Conservation (phyloP, 2,888 invertebrate genomes). For the Therioaphis trifolii region DNA sequence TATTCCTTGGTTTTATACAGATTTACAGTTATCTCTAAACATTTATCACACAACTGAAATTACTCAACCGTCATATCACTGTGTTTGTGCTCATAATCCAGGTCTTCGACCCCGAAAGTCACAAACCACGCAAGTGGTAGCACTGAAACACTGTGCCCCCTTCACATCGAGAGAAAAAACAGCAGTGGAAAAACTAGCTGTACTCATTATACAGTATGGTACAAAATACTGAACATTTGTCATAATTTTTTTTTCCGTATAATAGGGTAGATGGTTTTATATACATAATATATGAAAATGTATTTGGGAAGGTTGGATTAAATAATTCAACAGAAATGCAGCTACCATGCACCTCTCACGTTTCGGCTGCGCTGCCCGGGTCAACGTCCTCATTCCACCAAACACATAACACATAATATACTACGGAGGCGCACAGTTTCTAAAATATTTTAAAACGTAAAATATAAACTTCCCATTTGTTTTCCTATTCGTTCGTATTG, state of each 20-base stretch:
- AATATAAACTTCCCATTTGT: constrained; percentile 25
- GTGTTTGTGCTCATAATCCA: constrained; percentile 59
- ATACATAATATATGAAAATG: not conserved
- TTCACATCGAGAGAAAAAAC: constrained; percentile 51
- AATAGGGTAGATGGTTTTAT: constrained; percentile 28
- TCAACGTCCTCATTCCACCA: constrained; percentile 63
- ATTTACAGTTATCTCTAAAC: constrained; percentile 60
- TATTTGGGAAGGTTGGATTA: not conserved
- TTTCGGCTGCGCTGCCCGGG: constrained; percentile 55
- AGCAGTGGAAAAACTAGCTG: constrained; percentile 44
- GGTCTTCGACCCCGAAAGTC: constrained; percentile 63
- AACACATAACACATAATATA: constrained; percentile 48
- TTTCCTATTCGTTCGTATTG: not conserved
- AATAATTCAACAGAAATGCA: constrained; percentile 50
- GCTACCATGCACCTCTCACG: constrained; percentile 53
- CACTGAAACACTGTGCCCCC: constrained; percentile 59
- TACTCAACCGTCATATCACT: constrained; percentile 62
- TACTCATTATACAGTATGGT: constrained; percentile 49
- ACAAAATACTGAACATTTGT: constrained; percentile 18
- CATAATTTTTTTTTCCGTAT: not conserved
- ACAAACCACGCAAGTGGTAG: constrained; percentile 62
- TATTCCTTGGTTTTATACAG: constrained; percentile 48
- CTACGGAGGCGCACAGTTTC: constrained; percentile 54
- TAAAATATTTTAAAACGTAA: constrained; percentile 57
- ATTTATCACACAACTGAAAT: constrained; percentile 60